Percentiles rank a stretch among this genome's conserved stretches.
Conservation (phyloP, 2,113 vertebrate species). For the Pseudorectes ferrugineus region DNA sequence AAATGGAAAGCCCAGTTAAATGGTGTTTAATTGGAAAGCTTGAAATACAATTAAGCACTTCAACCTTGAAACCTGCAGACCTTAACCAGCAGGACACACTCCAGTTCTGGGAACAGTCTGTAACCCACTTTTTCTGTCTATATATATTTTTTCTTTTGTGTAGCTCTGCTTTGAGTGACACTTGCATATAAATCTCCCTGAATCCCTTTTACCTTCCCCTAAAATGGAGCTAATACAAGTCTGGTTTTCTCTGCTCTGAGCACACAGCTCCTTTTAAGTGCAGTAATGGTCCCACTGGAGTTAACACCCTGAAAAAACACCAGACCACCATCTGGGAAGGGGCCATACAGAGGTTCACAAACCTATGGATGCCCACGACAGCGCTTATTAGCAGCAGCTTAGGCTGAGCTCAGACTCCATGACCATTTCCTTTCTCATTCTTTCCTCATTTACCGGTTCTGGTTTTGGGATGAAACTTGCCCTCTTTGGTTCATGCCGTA, state of each 20-base stretch:
- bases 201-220: neutral
- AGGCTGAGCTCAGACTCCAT: neutral
- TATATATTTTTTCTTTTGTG: neutral
- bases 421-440: neutral
- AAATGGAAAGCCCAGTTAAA: neutral
- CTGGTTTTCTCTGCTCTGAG: neutral
- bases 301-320: neutral
- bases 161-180: neutral
- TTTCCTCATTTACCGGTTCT: neutral
- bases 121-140: neutral
- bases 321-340: neutral
- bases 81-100: neutral
- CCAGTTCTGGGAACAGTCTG: neutral
- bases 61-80: neutral
- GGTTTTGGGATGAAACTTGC: neutral
- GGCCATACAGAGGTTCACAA: neutral
- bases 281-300: neutral
- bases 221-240: neutral
- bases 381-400: accelerated
- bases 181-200: neutral
- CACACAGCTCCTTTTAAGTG: neutral
- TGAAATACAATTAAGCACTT: neutral
- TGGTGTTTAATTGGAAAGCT: constrained; percentile 6
- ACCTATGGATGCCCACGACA: accelerated
- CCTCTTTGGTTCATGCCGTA: neutral